phyloP scores from a whole-genome alignment of 1,140 invertebrate species.

The Penaeus indicus region DNA sequence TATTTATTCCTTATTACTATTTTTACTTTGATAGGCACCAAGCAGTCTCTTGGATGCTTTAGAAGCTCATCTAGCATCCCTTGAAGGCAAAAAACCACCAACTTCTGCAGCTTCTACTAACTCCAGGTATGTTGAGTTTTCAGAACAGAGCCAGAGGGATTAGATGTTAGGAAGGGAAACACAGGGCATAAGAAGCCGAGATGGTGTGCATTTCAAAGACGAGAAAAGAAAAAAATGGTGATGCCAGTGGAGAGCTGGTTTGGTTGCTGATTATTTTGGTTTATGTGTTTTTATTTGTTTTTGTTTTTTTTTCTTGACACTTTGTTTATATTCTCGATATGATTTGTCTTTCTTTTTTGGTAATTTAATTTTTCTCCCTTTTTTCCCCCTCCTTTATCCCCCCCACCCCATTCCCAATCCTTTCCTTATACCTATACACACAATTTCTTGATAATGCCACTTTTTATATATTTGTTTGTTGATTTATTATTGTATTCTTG shows the following conservation, averaged over 20 bases:
- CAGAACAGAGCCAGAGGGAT: neutral
- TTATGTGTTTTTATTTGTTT: neutral
- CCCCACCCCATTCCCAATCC: neutral
- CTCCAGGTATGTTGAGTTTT: constrained; percentile 34
- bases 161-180: neutral
- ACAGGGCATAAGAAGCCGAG: neutral
- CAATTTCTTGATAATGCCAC: neutral
- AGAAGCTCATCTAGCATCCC: constrained; percentile 92
- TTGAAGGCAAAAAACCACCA: constrained; percentile 90
- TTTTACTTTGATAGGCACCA: constrained; percentile 79
- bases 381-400: constrained; percentile 6
- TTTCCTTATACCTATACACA: neutral
- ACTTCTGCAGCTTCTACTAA: constrained; percentile 71
- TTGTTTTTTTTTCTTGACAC: neutral
- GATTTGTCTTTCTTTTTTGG: constrained; percentile 1
- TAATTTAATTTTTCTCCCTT: constrained; percentile 2
- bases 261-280: neutral
- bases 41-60: constrained; percentile 97
- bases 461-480: neutral
- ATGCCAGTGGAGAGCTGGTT: neutral
- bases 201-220: neutral
- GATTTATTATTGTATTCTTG: neutral
- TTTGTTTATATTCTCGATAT: neutral
- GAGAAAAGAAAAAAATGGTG: neutral
- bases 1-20: constrained; percentile 32